Percentiles rank a stretch among this genome's conserved stretches.
Conservation (phyloP, 2,797 vertebrate genomes). For the Euphonia xanthogaster region DNA sequence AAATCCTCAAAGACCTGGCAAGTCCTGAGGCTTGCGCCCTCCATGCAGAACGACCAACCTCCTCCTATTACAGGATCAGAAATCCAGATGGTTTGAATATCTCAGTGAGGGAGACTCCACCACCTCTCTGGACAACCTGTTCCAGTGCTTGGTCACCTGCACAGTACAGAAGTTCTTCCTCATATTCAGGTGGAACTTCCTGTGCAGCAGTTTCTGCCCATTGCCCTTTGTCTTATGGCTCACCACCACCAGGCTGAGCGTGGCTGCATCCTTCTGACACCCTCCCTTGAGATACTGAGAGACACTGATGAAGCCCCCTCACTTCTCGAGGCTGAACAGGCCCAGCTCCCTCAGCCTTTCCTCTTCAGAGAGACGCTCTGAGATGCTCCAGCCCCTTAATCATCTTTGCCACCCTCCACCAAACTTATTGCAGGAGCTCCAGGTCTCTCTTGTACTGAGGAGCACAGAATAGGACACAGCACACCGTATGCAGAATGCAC, state of each 20-base stretch:
- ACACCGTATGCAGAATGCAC: not conserved
- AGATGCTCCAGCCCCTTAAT: not conserved
- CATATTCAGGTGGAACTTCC: not conserved
- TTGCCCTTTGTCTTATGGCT: not conserved
- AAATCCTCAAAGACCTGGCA: not conserved
- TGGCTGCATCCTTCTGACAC: too few species aligned
- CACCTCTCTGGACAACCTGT: not conserved
- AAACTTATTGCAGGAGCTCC: not conserved
- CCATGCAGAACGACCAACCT: not conserved
- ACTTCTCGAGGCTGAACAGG: not conserved
- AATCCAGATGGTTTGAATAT: not conserved
- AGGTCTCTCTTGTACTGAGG: too few species aligned
- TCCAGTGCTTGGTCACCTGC: not conserved
- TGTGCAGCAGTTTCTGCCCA: not conserved
- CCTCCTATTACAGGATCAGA: not conserved
- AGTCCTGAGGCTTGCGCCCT: not conserved
- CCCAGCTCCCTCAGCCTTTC: not conserved
- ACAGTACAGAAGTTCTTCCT: not conserved
- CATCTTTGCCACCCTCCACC: not conserved
- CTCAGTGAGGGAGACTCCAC: not conserved
- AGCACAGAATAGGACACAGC: not conserved
- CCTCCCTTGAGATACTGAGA: not conserved
- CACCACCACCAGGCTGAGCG: rapidly evolving
- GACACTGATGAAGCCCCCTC: not conserved
- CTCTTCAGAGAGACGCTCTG: not conserved